These are phyloP conservation scores for Nycticorax nycticorax DNA, from an alignment of 2,113 vertebrate genomes.

Conservation along the genomic window DNA sequence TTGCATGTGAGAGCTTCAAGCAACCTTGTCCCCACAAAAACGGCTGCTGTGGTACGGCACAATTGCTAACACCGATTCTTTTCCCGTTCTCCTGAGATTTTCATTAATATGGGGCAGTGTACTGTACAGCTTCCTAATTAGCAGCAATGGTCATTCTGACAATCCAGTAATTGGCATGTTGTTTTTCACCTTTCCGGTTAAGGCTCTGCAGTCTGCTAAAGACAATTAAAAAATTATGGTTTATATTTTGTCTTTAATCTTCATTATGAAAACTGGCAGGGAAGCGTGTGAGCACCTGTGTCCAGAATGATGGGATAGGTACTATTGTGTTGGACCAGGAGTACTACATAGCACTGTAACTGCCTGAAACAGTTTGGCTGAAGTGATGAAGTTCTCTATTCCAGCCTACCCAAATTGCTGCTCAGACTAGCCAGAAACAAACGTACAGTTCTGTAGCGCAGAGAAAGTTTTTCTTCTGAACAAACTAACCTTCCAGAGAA, in stretches of 20 bases:
- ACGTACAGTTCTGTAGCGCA: not conserved
- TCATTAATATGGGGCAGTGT: not conserved
- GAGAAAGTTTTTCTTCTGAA: not conserved
- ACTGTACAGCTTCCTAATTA: not conserved
- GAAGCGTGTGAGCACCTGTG: not conserved
- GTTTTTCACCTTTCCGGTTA: not conserved
- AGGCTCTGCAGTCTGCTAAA: not conserved
- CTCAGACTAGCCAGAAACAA: not conserved
- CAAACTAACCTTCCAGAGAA: not conserved
- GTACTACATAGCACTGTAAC: not conserved
- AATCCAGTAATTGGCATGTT: not conserved
- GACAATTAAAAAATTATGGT: not conserved
- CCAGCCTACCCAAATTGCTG: not conserved
- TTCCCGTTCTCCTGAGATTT: not conserved
- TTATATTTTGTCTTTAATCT: not conserved
- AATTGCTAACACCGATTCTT: not conserved
- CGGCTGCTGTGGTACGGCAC: not conserved
- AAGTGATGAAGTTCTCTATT: not conserved
- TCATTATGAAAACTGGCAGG: not conserved
- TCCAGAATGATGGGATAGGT: not conserved
- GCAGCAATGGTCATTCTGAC: not conserved
- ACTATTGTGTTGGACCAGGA: not conserved
- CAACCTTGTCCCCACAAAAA: not conserved
- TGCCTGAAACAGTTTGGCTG: not conserved
- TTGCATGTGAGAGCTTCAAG: not conserved